Evolutionary conservation across 2,888 invertebrate species (phyloP).

Genomic region (Ptilodon capucinus): DNA sequence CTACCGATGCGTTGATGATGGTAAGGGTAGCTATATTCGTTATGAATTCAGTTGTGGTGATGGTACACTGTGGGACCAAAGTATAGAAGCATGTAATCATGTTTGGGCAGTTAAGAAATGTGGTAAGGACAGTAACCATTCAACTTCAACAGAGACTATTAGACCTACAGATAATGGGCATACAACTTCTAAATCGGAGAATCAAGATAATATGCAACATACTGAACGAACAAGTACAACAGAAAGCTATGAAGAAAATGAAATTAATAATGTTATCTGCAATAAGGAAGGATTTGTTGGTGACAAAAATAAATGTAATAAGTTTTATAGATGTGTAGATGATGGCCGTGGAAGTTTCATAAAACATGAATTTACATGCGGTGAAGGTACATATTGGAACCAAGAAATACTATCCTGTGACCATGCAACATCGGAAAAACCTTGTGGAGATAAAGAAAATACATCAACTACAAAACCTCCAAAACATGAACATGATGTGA

Average conservation of each 20-base stretch:
- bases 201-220: constrained; percentile 12
- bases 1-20: constrained; percentile 83
- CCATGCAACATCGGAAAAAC: constrained; percentile 61
- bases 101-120: constrained; percentile 50
- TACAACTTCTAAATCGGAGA: constrained; percentile 2
- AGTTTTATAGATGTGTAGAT: constrained; percentile 89
- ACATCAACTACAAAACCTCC: constrained; percentile 23
- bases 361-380: constrained; percentile 88
- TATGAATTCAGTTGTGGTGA: constrained; percentile 80
- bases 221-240: constrained; percentile 15
- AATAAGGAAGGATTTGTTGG: constrained; percentile 78
- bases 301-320: constrained; percentile 86
- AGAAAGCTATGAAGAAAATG: constrained; percentile 6
- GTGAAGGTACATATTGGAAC: constrained; percentile 91
- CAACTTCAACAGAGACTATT: constrained; percentile 9
- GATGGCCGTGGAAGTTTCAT: constrained; percentile 82
- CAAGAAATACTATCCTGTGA: constrained; percentile 86
- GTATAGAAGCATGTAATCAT: constrained; percentile 81
- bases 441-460: constrained; percentile 20
- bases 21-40: constrained; percentile 63
- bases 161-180: background rate
- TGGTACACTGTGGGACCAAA: constrained; percentile 84
- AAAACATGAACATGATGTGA: constrained; percentile 25
- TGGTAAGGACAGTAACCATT: constrained; percentile 21
- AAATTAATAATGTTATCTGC: constrained; percentile 9